Base-by-base conservation (phyloP, 1,140 invertebrate genomes). In the Littorina saxatilis region DNA sequence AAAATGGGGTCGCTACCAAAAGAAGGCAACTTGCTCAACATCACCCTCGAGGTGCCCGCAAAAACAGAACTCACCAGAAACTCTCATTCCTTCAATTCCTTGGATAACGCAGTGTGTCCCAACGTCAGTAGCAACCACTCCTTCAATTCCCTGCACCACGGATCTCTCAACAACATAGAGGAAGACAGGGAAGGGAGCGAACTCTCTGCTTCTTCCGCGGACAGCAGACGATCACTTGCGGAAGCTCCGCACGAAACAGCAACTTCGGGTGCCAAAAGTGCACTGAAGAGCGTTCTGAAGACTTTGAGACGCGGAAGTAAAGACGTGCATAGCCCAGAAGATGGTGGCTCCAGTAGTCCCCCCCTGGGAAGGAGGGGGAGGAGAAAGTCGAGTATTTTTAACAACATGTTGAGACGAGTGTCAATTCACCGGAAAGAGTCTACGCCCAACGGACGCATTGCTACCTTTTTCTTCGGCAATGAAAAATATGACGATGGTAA, bases 371-470 rank as follows among this genome's bases (percentile, higher is more conserved):
- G n/a, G n/a, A n/a, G n/a, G n/a, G n/a, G n/a, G n/a, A n/a, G 75
- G 43, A 27, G 83, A n/a, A 75, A 68, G 68, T 66, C 72, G 15
- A 82, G 80, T 29, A 32, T 84, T 2, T 79, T 84, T 27, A 75
- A 55, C 20, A 73, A 47, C 61, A 66, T 82, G 68, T 27, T 82
- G 32, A 58, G 80, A 29, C 70, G 83, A 32, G 83, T 84, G 29
- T 80, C 76, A 47, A 84, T 84, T 5, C 83, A 84, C 50, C 50
- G 83, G 3, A 50, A 40, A 15, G 83, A 84, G 20, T 84, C 83
- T 20, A 70, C 80, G 1, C 83, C 83, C 0, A 37, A 70, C 9
- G 72, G 77, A 5, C 55, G 83, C 1, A 82, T 82, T n/a, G 68
- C 76, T 4, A 79, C 77, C 11, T 84, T 84, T 40, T 52, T 82